A percentile compares a stretch with the other conserved stretches of the same genome.
phyloP scores from a whole-genome alignment of 2,797 vertebrate species.

The Phyllotis vaccarum region DNA sequence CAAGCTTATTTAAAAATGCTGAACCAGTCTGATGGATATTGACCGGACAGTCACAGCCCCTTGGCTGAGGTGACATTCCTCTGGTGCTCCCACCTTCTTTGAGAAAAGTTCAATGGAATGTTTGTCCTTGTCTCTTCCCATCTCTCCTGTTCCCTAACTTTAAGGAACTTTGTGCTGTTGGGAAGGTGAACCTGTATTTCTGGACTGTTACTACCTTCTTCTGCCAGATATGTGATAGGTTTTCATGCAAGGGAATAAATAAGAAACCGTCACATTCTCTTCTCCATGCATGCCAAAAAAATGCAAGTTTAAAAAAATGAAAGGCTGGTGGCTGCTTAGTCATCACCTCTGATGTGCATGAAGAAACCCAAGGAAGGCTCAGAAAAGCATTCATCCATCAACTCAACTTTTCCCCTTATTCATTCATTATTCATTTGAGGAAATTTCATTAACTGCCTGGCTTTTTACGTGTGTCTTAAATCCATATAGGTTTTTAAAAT shows the following conservation, averaged over 20 bases:
- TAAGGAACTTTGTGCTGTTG: slow-evolving; percentile 28
- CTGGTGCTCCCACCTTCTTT: slow-evolving; percentile 23
- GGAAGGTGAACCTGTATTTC: slow-evolving; percentile 37
- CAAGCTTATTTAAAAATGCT: slow-evolving; percentile 46
- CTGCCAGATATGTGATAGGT: slow-evolving; percentile 57
- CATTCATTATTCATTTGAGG: slow-evolving; percentile 42
- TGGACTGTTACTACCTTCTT: not conserved
- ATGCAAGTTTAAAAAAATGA: not conserved
- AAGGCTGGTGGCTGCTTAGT: not conserved
- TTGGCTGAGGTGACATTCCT: not conserved
- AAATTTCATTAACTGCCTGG: slow-evolving; percentile 27
- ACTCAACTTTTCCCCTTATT: not conserved
- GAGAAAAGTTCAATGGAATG: not conserved
- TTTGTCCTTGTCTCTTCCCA: not conserved
- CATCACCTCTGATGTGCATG: not conserved
- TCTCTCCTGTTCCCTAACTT: slow-evolving; percentile 20
- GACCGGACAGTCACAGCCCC: slow-evolving; percentile 25
- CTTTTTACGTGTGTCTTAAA: slow-evolving; percentile 21
- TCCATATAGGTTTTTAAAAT: slow-evolving; percentile 45
- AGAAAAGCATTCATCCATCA: not conserved
- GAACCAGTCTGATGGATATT: not conserved
- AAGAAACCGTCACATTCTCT: slow-evolving; percentile 25
- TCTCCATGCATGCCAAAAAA: not conserved
- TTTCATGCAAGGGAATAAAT: slow-evolving; percentile 59
- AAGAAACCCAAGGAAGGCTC: not conserved